These are phyloP conservation scores for Toxotes lorentzi DNA, from an alignment of 2,797 vertebrate species.

Conservation along the genomic window DNA sequence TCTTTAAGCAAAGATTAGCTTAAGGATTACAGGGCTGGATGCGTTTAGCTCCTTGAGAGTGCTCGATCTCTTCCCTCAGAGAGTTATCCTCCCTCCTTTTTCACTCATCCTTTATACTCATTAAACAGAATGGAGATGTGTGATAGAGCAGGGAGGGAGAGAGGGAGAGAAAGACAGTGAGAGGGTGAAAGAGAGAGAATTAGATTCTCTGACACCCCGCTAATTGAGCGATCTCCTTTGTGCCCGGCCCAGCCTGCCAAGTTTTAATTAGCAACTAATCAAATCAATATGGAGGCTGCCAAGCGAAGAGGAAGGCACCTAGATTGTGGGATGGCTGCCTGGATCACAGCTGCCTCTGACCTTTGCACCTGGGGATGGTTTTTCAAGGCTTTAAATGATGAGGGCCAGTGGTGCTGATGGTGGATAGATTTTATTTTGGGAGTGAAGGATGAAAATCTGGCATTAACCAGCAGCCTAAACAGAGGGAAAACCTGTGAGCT, in stretches of 20 bases:
- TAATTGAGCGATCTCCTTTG: conserved; percentile 95
- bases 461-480: conserved; percentile 45
- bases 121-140: conserved; percentile 79
- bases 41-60: conserved; percentile 73
- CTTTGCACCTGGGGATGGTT: conserved; percentile 60
- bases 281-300: conserved; percentile 93
- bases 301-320: conserved; percentile 74
- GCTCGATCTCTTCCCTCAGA: conserved; percentile 63
- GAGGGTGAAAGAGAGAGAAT: conserved; percentile 91
- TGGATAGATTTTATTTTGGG: background rate
- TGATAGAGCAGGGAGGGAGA: conserved; percentile 67
- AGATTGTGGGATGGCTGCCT: conserved; percentile 53
- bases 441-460: conserved; percentile 41
- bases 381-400: conserved; percentile 53
- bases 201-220: conserved; percentile 93
- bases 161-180: conserved; percentile 75
- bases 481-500: conserved; percentile 4
- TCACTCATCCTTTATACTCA: conserved; percentile 76
- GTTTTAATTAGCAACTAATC: conserved; percentile 98
- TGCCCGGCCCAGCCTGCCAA: conserved; percentile 88
- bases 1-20: conserved; percentile 83
- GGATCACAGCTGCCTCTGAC: conserved; percentile 70
- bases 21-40: conserved; percentile 77
- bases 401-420: conserved; percentile 34
- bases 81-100: conserved; percentile 61